Evolutionary conservation across 1,140 invertebrate genomes (phyloP), one percentile per base, ranked within the genome.

Genomic region (Uloborus diversus): DNA sequence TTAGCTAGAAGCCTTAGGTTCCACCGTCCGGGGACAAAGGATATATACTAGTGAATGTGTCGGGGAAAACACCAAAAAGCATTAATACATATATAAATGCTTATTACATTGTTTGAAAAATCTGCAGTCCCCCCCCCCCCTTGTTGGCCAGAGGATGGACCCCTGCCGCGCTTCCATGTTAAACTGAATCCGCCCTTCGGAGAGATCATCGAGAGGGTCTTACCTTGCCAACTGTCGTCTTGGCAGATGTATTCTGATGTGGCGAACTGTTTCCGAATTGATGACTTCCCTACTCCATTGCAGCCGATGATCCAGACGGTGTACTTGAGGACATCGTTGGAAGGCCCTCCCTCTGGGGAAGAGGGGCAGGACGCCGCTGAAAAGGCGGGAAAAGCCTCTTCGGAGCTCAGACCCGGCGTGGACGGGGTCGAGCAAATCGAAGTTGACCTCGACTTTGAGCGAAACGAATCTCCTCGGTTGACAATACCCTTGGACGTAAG

Each of bases 231-330:
- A 82, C 92, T 89, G 82, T 96, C 95, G 84, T 96, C 96, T 25
- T 94, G 93, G 84, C 96, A 96, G 84, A 96, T 96, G 84, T 94
- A 96, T 84, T 98, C 96, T 65, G 94, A 96, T 49, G 95, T 97
- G 90, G 95, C 93, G 85, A 97, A 97, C 88, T 98, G 95, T 81
- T 93, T 93, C 82, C 95, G 91, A 1, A 98, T 89, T n/a, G 95
- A 92, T 0, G 95, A 93, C 87, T 97, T 97, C 20, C 96, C 96
- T 5, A 97, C 95, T 0, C 94, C 95, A 13, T 91, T 89, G 0
- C 92, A 91, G 0, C 96, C 96, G 11, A 96, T 86, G 87, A 97
- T 92, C 14, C 93, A 93, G 0, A 97, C 94, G 0, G 89, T 89
- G 86, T 93, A 93, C 85, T 92, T 93, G 20, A 90, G 76, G 1